phyloP scores from a whole-genome alignment of 2,113 vertebrate genomes.

The Esox niger region DNA sequence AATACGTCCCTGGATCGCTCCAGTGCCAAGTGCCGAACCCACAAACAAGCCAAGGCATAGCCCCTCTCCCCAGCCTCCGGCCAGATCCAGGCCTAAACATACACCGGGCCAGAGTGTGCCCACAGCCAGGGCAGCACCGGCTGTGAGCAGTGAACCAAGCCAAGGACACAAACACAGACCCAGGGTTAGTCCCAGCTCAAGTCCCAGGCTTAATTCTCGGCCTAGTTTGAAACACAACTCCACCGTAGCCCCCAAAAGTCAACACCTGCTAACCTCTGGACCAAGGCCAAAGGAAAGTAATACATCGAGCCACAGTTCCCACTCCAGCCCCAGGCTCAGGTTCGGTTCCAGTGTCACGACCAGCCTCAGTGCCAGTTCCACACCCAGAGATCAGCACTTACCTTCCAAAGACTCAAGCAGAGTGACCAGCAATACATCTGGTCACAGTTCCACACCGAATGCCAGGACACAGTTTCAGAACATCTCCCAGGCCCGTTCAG shows the following conservation, averaged over 20 bases:
- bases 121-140: conserved; percentile 29
- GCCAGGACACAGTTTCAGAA: conserved; percentile 4
- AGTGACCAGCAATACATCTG: conserved; percentile 14
- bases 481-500: conserved; percentile 4
- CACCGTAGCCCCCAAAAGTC: conserved; percentile 40
- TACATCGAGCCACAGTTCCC: conserved; percentile 39
- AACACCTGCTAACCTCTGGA: conserved; percentile 45
- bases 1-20: conserved; percentile 50
- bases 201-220: conserved; percentile 29
- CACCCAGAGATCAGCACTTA: conserved; percentile 17
- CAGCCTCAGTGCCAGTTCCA: conserved; percentile 35
- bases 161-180: conserved; percentile 46
- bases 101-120: conserved; percentile 35
- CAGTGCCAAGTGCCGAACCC: conserved; percentile 25
- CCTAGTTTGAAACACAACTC: conserved; percentile 28
- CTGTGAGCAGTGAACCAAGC: conserved; percentile 33
- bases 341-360: conserved; percentile 38
- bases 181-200: conserved; percentile 25
- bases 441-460: conserved; percentile 19
- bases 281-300: conserved; percentile 25
- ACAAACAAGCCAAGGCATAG: conserved; percentile 46
- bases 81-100: conserved; percentile 36
- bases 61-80: conserved; percentile 24
- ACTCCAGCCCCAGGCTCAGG: conserved; percentile 35
- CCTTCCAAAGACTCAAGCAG: not conserved